These are phyloP conservation scores for Ophiodon elongatus DNA, from an alignment of 2,113 vertebrate genomes.

Conservation along the genomic window DNA sequence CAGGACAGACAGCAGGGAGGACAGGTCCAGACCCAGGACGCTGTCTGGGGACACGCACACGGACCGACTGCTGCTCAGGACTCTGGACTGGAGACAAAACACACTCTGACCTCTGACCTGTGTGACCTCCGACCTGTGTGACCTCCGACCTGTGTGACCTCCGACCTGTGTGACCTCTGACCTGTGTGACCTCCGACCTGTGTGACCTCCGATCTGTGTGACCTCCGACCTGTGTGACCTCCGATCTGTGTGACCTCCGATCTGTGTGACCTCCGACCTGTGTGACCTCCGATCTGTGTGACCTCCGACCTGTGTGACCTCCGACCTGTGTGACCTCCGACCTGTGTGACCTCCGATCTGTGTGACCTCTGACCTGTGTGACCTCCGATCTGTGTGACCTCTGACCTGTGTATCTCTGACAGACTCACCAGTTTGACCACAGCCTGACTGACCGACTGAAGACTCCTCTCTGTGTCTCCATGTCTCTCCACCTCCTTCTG, in stretches of 20 bases:
- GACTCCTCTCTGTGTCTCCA: slow-evolving; percentile 51
- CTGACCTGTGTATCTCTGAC: not conserved
- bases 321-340: not conserved
- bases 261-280: not conserved
- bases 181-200: not conserved
- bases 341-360: not conserved
- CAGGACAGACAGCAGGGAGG: slow-evolving; percentile 73
- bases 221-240: not conserved
- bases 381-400: too few species aligned
- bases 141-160: not conserved
- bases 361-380: not conserved
- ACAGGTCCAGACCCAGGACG: slow-evolving; percentile 64
- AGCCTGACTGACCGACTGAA: slow-evolving; percentile 71
- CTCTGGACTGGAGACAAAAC: slow-evolving; percentile 70
- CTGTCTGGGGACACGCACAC: slow-evolving; percentile 19
- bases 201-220: not conserved
- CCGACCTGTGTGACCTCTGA: not conserved
- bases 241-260: too few species aligned
- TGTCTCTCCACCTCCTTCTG: slow-evolving; percentile 56
- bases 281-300: not conserved
- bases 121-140: not conserved
- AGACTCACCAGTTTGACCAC: slow-evolving; percentile 74
- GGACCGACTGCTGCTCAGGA: slow-evolving; percentile 50
- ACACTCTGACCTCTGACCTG: not conserved
- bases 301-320: not conserved